Conservation (phyloP, 1,140 invertebrate genomes). For the Araneus ventricosus region DNA sequence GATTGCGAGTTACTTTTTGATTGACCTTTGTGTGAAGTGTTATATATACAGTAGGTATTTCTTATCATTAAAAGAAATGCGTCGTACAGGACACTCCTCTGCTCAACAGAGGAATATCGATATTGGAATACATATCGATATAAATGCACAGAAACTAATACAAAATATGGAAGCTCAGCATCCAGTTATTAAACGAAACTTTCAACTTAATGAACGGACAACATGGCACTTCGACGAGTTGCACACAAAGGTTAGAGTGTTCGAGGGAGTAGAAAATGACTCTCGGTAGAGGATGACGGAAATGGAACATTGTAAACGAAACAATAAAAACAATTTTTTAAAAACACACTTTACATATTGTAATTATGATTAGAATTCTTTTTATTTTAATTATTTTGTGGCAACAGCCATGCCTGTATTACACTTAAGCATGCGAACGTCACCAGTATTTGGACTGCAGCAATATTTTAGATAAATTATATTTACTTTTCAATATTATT, state of each 20-base stretch:
- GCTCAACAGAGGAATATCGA: constrained; percentile 20
- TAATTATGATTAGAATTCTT: no score
- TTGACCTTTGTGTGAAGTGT: no score
- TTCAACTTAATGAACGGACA: neutral
- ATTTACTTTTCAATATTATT: no score
- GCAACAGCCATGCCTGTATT: no score
- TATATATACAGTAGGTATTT: no score
- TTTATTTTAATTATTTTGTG: no score
- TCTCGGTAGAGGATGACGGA: neutral
- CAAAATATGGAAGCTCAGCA: constrained; percentile 44
- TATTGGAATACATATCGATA: neutral
- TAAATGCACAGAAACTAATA: constrained; percentile 31
- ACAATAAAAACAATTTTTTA: no score
- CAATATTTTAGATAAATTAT: no score
- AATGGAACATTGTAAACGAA: neutral
- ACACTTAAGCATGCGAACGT: no score
- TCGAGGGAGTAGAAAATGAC: neutral
- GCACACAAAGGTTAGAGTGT: neutral
- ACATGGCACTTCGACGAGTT: constrained; percentile 23
- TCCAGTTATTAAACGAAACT: constrained; percentile 15
- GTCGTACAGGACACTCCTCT: neutral
- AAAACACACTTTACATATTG: no score
- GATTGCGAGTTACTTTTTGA: no score
- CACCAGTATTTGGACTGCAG: no score
- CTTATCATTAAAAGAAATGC: neutral